These are phyloP conservation scores for Pardosa pseudoannulata DNA, from an alignment of 2,888 invertebrate genomes.

Conservation along the genomic window DNA sequence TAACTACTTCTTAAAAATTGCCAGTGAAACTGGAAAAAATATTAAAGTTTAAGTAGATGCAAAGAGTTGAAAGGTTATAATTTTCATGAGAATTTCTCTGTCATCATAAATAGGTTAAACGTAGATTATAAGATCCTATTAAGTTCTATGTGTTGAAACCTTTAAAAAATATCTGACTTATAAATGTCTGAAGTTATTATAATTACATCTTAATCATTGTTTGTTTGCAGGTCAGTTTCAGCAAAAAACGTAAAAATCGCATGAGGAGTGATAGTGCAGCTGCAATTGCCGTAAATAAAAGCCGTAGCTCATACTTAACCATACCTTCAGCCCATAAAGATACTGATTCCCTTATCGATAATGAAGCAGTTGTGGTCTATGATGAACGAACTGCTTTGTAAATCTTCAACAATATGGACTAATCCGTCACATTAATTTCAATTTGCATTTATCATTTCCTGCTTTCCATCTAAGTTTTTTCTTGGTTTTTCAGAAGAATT, in stretches of 20 bases:
- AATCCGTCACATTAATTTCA: slow-evolving; percentile 36
- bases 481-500: too few species aligned
- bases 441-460: slow-evolving; percentile 20
- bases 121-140: too few species aligned
- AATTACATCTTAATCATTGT: too few species aligned
- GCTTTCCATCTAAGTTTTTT: slow-evolving; percentile 26
- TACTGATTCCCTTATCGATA: slow-evolving; percentile 83
- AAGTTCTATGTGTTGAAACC: too few species aligned
- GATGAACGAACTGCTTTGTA: slow-evolving; percentile 87
- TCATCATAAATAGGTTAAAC: too few species aligned
- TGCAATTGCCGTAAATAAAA: slow-evolving; percentile 86
- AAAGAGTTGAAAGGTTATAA: too few species aligned
- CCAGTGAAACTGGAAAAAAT: too few species aligned
- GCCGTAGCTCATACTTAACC: slow-evolving; percentile 78
- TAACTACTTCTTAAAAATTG: too few species aligned
- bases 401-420: background rate
- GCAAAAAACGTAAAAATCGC: slow-evolving; percentile 87
- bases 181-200: too few species aligned
- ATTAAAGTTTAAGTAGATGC: too few species aligned
- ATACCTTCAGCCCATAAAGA: slow-evolving; percentile 78
- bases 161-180: too few species aligned
- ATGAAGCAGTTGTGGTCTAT: slow-evolving; percentile 88
- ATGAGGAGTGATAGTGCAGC: slow-evolving; percentile 90
- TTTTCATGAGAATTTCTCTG: too few species aligned
- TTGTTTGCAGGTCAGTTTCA: slow-evolving; percentile 84